A percentile compares a stretch with the other conserved stretches of the same genome.
Evolutionary conservation across 2,113 vertebrate genomes (phyloP).

Genomic region (Vidua chalybeata): DNA sequence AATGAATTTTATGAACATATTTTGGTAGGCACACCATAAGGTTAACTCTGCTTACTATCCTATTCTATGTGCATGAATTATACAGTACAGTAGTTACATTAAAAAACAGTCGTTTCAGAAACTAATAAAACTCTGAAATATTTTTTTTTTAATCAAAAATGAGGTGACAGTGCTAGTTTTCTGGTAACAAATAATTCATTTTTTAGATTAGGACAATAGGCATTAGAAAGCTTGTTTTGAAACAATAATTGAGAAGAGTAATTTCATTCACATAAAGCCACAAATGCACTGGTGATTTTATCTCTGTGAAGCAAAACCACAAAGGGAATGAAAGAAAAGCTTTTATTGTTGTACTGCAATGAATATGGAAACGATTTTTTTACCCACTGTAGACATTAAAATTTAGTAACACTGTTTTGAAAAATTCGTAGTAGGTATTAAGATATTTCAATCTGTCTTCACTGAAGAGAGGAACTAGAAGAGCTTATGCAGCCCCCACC

Average conservation of each 20-base stretch:
- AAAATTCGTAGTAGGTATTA: not conserved
- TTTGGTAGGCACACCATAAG: not conserved
- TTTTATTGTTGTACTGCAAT: not conserved
- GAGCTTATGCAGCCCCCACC: not conserved
- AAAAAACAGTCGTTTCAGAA: not conserved
- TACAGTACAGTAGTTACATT: not conserved
- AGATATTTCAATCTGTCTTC: not conserved
- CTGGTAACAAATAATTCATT: not conserved
- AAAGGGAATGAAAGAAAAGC: not conserved
- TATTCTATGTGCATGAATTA: not conserved
- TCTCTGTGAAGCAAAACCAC: not conserved
- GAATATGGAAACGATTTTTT: not conserved
- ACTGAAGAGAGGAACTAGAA: not conserved
- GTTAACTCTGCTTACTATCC: not conserved
- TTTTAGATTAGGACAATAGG: not conserved
- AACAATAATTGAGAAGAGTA: not conserved
- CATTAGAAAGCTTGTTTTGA: not conserved
- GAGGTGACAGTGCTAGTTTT: not conserved
- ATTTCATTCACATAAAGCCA: conserved; percentile 1
- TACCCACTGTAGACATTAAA: not conserved
- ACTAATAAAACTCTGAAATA: not conserved
- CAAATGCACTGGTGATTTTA: not conserved
- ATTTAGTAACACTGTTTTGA: not conserved
- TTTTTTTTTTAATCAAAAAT: not conserved
- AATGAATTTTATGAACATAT: not conserved